Evolutionary conservation across 2,113 vertebrate genomes (phyloP).

Genomic region (Symphodus melops): DNA sequence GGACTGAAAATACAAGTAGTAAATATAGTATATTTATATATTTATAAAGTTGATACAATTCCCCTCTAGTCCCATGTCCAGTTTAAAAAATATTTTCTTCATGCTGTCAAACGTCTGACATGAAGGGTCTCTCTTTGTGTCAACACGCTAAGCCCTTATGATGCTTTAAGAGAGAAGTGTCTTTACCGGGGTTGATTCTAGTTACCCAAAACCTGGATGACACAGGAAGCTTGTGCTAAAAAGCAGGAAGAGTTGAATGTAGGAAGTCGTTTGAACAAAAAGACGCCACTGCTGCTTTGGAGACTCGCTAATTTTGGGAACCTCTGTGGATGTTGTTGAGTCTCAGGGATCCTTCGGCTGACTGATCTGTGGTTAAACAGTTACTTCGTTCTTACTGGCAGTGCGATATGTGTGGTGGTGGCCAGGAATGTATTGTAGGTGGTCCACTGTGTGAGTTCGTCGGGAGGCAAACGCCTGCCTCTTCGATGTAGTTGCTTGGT

Average conservation of each 20-base stretch:
- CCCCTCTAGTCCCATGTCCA: slow-evolving; percentile 42
- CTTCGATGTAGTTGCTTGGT: slow-evolving; percentile 86
- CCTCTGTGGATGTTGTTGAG: not conserved
- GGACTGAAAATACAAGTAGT: slow-evolving; percentile 81
- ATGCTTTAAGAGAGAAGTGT: slow-evolving; percentile 76
- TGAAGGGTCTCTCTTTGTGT: slow-evolving; percentile 63
- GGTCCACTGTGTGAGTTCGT: slow-evolving; percentile 97
- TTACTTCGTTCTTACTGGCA: slow-evolving; percentile 98
- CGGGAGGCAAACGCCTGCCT: slow-evolving; percentile 96
- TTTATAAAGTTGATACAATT: slow-evolving; percentile 77
- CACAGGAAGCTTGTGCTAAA: slow-evolving; percentile 76
- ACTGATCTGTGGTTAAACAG: slow-evolving; percentile 85
- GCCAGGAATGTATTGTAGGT: slow-evolving; percentile 94
- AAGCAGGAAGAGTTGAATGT: slow-evolving; percentile 64
- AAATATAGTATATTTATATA: slow-evolving; percentile 79
- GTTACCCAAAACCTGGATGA: slow-evolving; percentile 59
- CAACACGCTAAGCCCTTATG: slow-evolving; percentile 82
- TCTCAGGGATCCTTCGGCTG: slow-evolving; percentile 25
- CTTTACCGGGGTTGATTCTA: slow-evolving; percentile 45
- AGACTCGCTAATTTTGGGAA: slow-evolving; percentile 15
- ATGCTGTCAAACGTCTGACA: slow-evolving; percentile 39
- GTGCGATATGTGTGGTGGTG: slow-evolving; percentile 92
- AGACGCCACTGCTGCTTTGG: slow-evolving; percentile 25
- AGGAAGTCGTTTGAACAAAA: slow-evolving; percentile 47
- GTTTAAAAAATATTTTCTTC: slow-evolving; percentile 74